A percentile compares a stretch with the other conserved stretches of the same genome.
Evolutionary conservation across 64 coral and sea anemone species (phyloP).

Genomic region (Platygyra sinensis): DNA sequence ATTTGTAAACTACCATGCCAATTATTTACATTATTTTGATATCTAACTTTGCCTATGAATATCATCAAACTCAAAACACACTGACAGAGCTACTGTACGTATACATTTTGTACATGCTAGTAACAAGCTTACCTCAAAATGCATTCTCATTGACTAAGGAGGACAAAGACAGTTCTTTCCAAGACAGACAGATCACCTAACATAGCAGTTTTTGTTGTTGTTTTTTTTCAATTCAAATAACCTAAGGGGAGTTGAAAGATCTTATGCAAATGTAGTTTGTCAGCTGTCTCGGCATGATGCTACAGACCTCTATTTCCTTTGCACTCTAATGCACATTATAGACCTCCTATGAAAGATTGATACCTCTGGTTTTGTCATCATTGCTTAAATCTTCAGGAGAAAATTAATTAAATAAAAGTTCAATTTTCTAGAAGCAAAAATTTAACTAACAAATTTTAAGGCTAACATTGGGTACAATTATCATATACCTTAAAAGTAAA

Average conservation of each 20-base stretch:
- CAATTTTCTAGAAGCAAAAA: too few species aligned
- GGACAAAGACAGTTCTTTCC: background rate
- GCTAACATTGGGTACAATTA: too few species aligned
- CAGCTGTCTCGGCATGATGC: background rate
- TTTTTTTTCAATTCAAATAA: background rate
- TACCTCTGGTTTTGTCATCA: too few species aligned
- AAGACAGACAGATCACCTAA: background rate
- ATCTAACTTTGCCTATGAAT: background rate
- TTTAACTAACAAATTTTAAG: too few species aligned
- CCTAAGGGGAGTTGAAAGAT: background rate
- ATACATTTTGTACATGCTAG: background rate
- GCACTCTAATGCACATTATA: background rate
- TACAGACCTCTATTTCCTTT: background rate
- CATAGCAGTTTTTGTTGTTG: background rate
- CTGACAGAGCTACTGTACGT: background rate
- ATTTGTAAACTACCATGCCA: background rate
- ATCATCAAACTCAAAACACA: background rate
- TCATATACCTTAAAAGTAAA: too few species aligned
- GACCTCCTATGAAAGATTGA: background rate
- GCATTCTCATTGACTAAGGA: background rate
- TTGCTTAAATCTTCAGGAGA: too few species aligned
- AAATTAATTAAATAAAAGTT: too few species aligned
- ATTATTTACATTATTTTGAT: background rate
- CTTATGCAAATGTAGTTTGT: constrained; percentile 1
- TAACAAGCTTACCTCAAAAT: background rate